Conservation (phyloP, 2,888 invertebrate genomes). For the Neuroscelio doddi region DNA sequence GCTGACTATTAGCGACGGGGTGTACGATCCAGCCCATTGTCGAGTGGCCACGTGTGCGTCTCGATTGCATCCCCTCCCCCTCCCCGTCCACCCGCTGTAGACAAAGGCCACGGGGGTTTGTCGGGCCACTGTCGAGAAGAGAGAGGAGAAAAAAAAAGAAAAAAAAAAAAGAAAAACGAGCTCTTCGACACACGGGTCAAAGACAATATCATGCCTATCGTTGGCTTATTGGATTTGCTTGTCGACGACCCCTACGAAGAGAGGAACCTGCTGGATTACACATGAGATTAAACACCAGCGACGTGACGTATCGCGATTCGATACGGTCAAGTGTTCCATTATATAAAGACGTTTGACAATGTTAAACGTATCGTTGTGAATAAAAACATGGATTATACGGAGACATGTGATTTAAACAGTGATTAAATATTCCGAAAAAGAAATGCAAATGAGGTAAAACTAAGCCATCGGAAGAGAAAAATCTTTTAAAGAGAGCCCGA, state of each 20-base stretch:
- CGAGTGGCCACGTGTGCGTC: constrained; percentile 66
- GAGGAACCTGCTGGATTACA: constrained; percentile 68
- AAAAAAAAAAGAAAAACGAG: too few species aligned
- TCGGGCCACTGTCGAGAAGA: too few species aligned
- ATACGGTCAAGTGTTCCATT: constrained; percentile 62
- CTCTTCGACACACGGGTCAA: constrained; percentile 31
- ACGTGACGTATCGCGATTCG: constrained; percentile 56
- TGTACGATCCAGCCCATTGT: constrained; percentile 57
- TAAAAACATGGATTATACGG: too few species aligned
- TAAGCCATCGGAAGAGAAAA: constrained; percentile 22
- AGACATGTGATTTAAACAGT: too few species aligned
- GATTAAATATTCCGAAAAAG: too few species aligned
- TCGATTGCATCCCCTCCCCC: too few species aligned
- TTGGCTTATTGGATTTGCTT: constrained; percentile 67
- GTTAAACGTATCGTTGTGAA: too few species aligned
- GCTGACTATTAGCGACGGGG: constrained; percentile 68
- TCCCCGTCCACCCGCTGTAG: too few species aligned
- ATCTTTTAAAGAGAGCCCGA: constrained; percentile 6
- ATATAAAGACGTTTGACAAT: too few species aligned
- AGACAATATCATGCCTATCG: constrained; percentile 65
- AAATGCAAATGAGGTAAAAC: too few species aligned
- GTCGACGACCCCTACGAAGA: constrained; percentile 48
- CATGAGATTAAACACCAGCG: constrained; percentile 64
- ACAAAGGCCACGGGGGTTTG: too few species aligned
- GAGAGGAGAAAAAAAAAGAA: constrained; percentile 49